Evolutionary conservation across 2,888 invertebrate species (phyloP), one percentile per base, ranked within the genome.

Genomic region (Anthophora plumipes): DNA sequence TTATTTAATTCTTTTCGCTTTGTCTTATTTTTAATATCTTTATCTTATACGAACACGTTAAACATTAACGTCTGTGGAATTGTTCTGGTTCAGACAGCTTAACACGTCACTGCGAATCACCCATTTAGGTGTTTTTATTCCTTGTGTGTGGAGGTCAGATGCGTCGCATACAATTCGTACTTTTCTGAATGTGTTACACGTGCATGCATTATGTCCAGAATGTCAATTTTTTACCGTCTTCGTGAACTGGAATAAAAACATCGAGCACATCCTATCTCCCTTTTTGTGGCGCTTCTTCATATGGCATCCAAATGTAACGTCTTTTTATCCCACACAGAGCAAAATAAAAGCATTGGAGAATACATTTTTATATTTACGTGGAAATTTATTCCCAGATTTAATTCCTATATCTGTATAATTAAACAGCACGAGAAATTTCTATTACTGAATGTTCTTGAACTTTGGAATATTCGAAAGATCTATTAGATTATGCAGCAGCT

Each of bases 371-470:
- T n/a, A n/a, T n/a, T n/a, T n/a, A n/a, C n/a, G n/a, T n/a, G n/a
- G n/a, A n/a, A n/a, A n/a, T n/a, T n/a, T n/a, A n/a, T n/a, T n/a
- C n/a, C n/a, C n/a, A n/a, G n/a, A n/a, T n/a, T n/a, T n/a, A n/a
- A n/a, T n/a, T n/a, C n/a, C n/a, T n/a, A n/a, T n/a, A n/a, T n/a
- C n/a, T n/a, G n/a, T n/a, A n/a, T n/a, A n/a, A n/a, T n/a, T n/a
- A n/a, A 46, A 46, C 17, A n/a, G 11, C 80, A 77, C 77, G 82
- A 77, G 82, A 82, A 82, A 68, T 46, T 74, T n/a, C 39, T 0
- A 80, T 71, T 74, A 39, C 22, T 41, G 9, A 20, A 11, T 7
- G 12, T 25, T 14, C n/a, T 0, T 17, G 22, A 2, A 25, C 12
- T 6, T 46, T 7, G 0, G 9, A 69, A 3, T 59, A 22, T 17